These are phyloP conservation scores for Adelognathus sp. DNA, from an alignment of 2,888 invertebrate genomes.

Conservation along the genomic window DNA sequence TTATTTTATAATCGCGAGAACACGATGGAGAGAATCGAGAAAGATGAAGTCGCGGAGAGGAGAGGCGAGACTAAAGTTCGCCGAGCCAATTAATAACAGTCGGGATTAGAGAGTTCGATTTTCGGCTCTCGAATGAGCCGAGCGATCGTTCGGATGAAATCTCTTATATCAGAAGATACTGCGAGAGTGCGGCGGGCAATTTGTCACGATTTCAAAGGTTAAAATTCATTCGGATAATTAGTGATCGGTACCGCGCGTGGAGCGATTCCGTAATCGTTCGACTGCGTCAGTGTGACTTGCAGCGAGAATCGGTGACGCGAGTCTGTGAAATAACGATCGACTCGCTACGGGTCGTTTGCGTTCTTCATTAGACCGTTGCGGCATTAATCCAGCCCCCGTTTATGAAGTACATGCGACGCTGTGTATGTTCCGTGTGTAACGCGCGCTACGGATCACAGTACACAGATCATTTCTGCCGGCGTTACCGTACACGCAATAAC, in stretches of 20 bases:
- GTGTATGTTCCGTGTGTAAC: conserved; percentile 1
- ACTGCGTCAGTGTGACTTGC: neutral
- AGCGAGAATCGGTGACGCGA: neutral
- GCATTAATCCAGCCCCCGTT: neutral
- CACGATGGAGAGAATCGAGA: neutral
- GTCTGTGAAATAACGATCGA: conserved; percentile 32
- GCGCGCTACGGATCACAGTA: conserved; percentile 5
- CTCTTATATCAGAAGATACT: neutral
- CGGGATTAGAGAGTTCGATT: conserved; percentile 25
- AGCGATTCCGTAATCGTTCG: neutral
- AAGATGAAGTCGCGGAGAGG: neutral
- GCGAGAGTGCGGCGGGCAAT: conserved; percentile 12
- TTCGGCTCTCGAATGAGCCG: neutral
- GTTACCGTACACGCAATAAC: conserved; percentile 6
- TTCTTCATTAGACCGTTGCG: neutral
- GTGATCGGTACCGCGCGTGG: neutral
- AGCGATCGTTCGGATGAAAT: neutral
- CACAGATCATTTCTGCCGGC: conserved; percentile 6
- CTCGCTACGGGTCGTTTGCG: conserved; percentile 4
- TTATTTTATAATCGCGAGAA: conserved; percentile 8
- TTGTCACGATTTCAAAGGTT: conserved; percentile 20
- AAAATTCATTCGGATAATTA: conserved; percentile 10
- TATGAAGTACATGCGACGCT: neutral
- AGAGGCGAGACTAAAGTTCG: neutral
- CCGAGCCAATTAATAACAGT: conserved; percentile 27